Conservation (phyloP, 1,140 invertebrate species). For the Pogonognathellus flavescens region DNA sequence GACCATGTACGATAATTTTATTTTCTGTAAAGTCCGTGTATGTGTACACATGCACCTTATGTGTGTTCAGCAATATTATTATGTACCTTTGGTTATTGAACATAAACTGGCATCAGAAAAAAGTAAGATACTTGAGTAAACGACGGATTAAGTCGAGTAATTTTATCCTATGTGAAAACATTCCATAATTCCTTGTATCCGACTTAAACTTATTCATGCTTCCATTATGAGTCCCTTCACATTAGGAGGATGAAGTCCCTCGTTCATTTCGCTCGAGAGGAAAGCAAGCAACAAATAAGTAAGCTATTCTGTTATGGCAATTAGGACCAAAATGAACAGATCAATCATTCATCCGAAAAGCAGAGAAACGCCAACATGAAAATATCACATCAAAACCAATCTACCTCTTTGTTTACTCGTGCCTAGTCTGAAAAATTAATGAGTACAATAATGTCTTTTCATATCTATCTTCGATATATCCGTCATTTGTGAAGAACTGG, state of each 20-base stretch:
- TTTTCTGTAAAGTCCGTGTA: neutral
- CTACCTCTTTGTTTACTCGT: neutral
- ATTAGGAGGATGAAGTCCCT: constrained; percentile 18
- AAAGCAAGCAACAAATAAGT: neutral
- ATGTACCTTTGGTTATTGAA: neutral
- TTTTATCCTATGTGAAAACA: constrained; percentile 21
- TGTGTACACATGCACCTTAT: neutral
- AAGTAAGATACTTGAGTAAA: constrained; percentile 15
- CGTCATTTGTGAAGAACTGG: no score
- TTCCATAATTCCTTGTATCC: constrained; percentile 31
- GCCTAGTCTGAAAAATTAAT: neutral
- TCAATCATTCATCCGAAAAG: constrained; percentile 20
- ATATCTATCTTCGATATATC: no score
- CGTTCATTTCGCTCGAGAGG: constrained; percentile 8
- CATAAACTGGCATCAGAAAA: neutral
- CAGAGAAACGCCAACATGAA: constrained; percentile 1
- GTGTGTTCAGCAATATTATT: neutral
- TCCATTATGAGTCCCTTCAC: constrained; percentile 28
- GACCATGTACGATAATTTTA: constrained; percentile 38
- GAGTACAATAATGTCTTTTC: no score
- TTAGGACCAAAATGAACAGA: constrained; percentile 36
- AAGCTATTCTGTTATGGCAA: neutral
- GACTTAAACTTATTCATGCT: constrained; percentile 39
- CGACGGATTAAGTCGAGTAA: constrained; percentile 23
- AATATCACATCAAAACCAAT: neutral